phyloP scores from a whole-genome alignment of 2,888 invertebrate genomes.

The Opisthograptis luteolata region DNA sequence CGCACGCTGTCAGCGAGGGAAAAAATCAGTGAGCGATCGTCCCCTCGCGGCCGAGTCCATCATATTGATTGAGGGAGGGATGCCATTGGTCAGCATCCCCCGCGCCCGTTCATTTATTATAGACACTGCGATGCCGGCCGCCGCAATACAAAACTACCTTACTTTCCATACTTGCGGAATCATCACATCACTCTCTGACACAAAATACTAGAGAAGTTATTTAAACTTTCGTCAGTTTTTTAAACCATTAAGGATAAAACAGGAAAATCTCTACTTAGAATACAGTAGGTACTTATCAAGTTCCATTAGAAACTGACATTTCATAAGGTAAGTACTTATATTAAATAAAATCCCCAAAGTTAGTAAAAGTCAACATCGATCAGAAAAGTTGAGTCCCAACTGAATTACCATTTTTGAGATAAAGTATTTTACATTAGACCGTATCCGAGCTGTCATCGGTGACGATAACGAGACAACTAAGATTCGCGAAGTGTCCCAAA shows the following conservation, averaged over 20 bases:
- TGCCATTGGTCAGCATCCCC: conserved; percentile 83
- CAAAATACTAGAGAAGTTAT: conserved; percentile 3
- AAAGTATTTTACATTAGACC: conserved; percentile 61
- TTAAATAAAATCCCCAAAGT: conserved; percentile 32
- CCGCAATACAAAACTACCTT: conserved; percentile 45
- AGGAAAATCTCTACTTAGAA: conserved; percentile 11
- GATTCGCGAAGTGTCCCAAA: conserved; percentile 55
- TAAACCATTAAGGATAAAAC: too few species aligned
- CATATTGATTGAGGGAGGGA: conserved; percentile 86
- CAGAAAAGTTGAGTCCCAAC: conserved; percentile 59
- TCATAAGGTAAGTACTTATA: conserved; percentile 26
- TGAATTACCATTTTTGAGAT: conserved; percentile 57
- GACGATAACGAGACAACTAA: conserved; percentile 69
- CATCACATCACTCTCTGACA: conserved; percentile 45
- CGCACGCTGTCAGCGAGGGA: conserved; percentile 83
- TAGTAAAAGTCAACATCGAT: conserved; percentile 38
- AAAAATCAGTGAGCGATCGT: conserved; percentile 85
- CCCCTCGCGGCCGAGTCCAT: conserved; percentile 84
- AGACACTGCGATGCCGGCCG: conserved; percentile 77
- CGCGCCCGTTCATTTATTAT: conserved; percentile 85
- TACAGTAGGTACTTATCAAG: conserved; percentile 3
- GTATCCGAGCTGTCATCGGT: conserved; percentile 55
- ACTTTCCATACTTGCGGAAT: conserved; percentile 49
- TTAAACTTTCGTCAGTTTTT: conserved; percentile 3
- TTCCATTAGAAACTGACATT: conserved; percentile 24